phyloP scores from a whole-genome alignment of 1,140 invertebrate species.

The Drosophila kurseongensis region DNA sequence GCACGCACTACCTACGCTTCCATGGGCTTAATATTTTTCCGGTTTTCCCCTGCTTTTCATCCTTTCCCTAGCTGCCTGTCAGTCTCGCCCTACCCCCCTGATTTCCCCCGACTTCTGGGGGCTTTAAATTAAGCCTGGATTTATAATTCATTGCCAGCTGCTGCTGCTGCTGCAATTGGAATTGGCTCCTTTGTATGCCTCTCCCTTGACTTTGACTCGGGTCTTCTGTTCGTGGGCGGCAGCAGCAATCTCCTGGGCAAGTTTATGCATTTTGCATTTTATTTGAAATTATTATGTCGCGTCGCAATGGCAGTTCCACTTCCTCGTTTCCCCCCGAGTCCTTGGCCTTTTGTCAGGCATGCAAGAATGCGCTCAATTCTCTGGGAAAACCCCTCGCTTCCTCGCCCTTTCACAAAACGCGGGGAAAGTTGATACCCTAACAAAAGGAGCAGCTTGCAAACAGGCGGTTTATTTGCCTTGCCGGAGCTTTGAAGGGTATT shows the following conservation, averaged over 20 bases:
- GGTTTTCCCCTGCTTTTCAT: slow-evolving; percentile 8
- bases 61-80: slow-evolving; percentile 4
- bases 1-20: slow-evolving; percentile 59
- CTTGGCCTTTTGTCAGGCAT: slow-evolving; percentile 38
- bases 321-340: neutral
- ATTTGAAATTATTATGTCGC: slow-evolving; percentile 83
- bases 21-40: slow-evolving; percentile 38
- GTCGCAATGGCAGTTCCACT: slow-evolving; percentile 47
- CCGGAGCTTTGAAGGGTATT: slow-evolving; percentile 23
- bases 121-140: slow-evolving; percentile 82
- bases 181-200: slow-evolving; percentile 39
- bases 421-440: slow-evolving; percentile 39
- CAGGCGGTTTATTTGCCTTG: slow-evolving; percentile 16
- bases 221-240: slow-evolving; percentile 60
- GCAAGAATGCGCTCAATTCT: slow-evolving; percentile 49
- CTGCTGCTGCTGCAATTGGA: slow-evolving; percentile 24
- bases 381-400: slow-evolving; percentile 3
- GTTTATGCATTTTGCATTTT: slow-evolving; percentile 82
- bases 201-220: slow-evolving; percentile 30
- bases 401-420: slow-evolving; percentile 18
- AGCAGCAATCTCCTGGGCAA: slow-evolving; percentile 52
- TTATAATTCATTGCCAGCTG: slow-evolving; percentile 82
- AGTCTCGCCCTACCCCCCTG: neutral
- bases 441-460: slow-evolving; percentile 9
- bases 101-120: slow-evolving; percentile 38